Evolutionary conservation across 2,888 invertebrate species (phyloP), one percentile per base, ranked within the genome.

Genomic region (Macrophya alboannulata): DNA sequence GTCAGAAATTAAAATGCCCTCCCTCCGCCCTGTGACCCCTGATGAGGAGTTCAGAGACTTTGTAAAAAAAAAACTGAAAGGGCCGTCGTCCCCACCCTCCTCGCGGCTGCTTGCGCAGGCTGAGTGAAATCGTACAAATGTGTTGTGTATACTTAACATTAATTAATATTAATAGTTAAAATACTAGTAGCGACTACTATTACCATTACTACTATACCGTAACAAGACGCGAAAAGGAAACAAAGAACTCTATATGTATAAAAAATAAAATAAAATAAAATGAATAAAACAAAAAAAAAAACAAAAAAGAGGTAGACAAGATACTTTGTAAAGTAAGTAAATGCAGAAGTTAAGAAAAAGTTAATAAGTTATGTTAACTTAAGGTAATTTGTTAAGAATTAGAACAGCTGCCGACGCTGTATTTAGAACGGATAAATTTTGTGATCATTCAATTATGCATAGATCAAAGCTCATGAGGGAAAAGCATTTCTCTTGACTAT

Each of bases 81-180:
- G 85, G 77, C 85, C 48, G 48, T 71, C 48, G 71, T 65, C 72
- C 85, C 87, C 88, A 86, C 86, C 89, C 90, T 90, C 90, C 90
- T 92, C 89, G 89, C 89, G 89, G 90, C 90, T 91, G 89, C 88
- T 90, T 88, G 89, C 89, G 90, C 91, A 88, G 90, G 90, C 90
- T 90, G 92, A 93, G 92, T 90, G 91, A 93, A 92, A 92, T 93
- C 93, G 93, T 93, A 93, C 93, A 93, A 93, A 93, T 93, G 91
- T 93, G 92, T 92, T 93, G 93, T 92, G 92, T 93, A 93, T 93
- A 93, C 92, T 92, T 93, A 92, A 92, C 91, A 90, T 92, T 92
- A 91, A 92, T 91, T 91, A 89, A 91, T 91, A 91, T 90, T 90
- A 89, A 88, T 90, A 90, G 90, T 90, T 90, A 87, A 89, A 87